Evolutionary conservation across 2,113 vertebrate species (phyloP), one percentile per base, ranked within the genome.

Genomic region (Pluvianellus socialis): DNA sequence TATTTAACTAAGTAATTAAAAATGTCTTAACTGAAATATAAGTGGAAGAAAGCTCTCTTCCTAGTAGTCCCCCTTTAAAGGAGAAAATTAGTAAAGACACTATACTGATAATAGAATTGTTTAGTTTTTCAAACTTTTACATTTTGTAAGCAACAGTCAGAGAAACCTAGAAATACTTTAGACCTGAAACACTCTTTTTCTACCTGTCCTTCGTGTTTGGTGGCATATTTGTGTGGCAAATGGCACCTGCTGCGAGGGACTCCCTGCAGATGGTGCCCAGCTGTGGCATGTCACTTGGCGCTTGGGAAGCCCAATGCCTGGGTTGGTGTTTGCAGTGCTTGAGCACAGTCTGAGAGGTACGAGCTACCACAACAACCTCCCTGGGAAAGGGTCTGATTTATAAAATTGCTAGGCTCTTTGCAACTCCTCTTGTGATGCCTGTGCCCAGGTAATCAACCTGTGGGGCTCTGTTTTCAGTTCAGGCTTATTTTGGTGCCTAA

Each of bases 211-310:
- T 79, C 2, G 2, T 5, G 6, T 38, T 38, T 59, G 55, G 38
- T 12, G 53, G 28, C 35, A 22, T 9, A 20, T 68, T n/a, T 33
- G 6, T 53, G 22, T 16, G n/a, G 30, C 26, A 84, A 71, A 38
- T 7, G 14, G 26, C 35, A 72, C 23, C 10, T 0, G 1, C 33
- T n/a, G 12, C 0, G 1, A 59, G 32, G 47, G 24, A 22, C 12
- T 55, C 44, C 35, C 38, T 19, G 18, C 0, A 1, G 66, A 16
- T 23, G 45, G 22, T 40, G 50, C 20, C 18, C 0, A 0, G 24
- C 32, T 62, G 13, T 35, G 11, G 53, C 61, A 38, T 65, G 38
- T 30, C 3, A 0, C 26, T 27, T 11, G 33, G 45, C 2, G 0
- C n/a, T 35, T 44, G 28, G 59, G 53, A 20, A 62, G 42, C 45